These are phyloP conservation scores for Bostrychus sinensis DNA, from an alignment of 2,113 vertebrate genomes.

Conservation along the genomic window DNA sequence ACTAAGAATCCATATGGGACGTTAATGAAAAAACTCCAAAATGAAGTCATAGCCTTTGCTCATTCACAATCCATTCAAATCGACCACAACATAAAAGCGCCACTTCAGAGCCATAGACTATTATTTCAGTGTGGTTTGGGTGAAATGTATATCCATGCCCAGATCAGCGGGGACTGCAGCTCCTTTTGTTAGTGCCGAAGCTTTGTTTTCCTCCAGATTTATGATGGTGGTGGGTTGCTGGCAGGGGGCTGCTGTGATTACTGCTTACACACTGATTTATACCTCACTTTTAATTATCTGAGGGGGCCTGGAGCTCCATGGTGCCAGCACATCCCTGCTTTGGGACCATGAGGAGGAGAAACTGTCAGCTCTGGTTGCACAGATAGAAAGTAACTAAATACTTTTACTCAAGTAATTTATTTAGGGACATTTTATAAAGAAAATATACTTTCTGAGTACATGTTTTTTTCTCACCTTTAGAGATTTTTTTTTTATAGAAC, in stretches of 20 bases:
- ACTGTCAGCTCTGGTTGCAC: conserved; percentile 41
- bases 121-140: conserved; percentile 41
- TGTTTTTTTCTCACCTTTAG: too few relatives aligned
- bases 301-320: conserved; percentile 65
- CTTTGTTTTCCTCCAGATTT: conserved; percentile 79
- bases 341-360: conserved; percentile 43
- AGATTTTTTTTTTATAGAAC: too few relatives aligned
- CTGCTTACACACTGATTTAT: conserved; percentile 81
- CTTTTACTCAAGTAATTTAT: neutral
- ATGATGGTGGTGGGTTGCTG: conserved; percentile 65
- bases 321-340: conserved; percentile 64
- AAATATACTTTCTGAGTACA: too few relatives aligned
- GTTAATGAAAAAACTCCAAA: conserved; percentile 8
- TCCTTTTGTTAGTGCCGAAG: conserved; percentile 66
- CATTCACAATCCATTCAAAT: conserved; percentile 34
- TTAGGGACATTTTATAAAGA: neutral
- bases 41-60: conserved; percentile 22
- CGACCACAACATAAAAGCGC: conserved; percentile 33
- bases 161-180: conserved; percentile 62
- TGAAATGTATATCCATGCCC: conserved; percentile 55
- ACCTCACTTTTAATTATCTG: conserved; percentile 83
- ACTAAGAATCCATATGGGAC: neutral
- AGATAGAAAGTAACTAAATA: neutral
- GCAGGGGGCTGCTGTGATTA: conserved; percentile 78
- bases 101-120: conserved; percentile 18